Conservation (phyloP, 2,113 vertebrate species). For the Suricata suricatta region DNA sequence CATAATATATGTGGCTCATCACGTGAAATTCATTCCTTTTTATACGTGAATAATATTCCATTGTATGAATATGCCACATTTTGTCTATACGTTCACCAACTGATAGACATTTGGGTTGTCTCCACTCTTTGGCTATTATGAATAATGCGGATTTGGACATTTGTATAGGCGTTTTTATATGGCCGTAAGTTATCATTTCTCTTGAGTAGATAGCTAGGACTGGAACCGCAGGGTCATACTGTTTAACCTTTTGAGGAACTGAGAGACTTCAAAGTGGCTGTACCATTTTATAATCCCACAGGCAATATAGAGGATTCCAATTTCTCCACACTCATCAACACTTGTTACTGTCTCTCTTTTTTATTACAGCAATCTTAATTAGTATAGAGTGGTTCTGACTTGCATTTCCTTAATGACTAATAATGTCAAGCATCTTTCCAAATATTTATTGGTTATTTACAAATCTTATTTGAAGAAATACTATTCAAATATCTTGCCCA, state of each 20-base stretch:
- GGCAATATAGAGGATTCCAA: background rate
- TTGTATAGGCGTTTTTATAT: no score
- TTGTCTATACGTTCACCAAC: no score
- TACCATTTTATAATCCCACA: background rate
- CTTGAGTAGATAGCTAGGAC: background rate
- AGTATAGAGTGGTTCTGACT: background rate
- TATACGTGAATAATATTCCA: no score
- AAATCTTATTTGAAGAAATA: background rate
- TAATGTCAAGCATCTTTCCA: background rate
- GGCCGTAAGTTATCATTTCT: no score
- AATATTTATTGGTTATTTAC: background rate
- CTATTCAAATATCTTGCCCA: background rate
- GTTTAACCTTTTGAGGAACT: background rate
- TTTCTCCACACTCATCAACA: background rate
- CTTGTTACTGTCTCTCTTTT: background rate
- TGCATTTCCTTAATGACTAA: background rate
- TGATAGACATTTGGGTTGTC: no score
- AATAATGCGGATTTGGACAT: no score
- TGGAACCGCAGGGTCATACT: background rate
- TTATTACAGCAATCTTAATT: background rate
- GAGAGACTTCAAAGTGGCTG: background rate
- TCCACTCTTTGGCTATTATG: no score
- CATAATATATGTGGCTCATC: no score
- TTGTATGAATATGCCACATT: no score
- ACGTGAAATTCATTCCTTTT: no score